These are phyloP conservation scores for Anguilla megastoma DNA, from an alignment of 2,797 vertebrate species.

Conservation along the genomic window DNA sequence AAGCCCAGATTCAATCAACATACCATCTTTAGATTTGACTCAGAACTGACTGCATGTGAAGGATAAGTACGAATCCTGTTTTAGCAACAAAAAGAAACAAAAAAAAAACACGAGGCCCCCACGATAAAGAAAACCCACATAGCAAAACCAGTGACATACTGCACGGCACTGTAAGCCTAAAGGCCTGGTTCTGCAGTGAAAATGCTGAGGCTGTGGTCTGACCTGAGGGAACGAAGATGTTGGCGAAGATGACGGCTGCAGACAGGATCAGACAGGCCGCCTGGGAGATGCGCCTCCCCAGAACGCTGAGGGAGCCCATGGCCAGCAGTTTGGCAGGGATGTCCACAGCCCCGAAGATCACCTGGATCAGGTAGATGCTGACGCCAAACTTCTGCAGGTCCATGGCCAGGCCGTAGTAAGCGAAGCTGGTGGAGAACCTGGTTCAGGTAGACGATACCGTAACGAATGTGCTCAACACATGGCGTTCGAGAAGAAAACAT, in stretches of 20 bases:
- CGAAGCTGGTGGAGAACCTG: slow-evolving; percentile 78
- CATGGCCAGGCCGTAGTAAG: slow-evolving; percentile 77
- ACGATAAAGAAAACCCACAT: too few species aligned
- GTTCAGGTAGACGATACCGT: background rate
- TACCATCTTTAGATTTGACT: too few species aligned
- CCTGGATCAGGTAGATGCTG: slow-evolving; percentile 75
- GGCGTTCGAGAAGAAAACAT: background rate
- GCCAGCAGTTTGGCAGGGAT: slow-evolving; percentile 72
- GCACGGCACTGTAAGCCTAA: background rate
- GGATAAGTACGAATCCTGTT: background rate
- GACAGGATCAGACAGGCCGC: slow-evolving; percentile 69
- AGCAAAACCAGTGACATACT: too few species aligned
- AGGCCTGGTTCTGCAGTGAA: background rate
- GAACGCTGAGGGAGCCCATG: slow-evolving; percentile 63
- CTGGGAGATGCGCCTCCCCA: slow-evolving; percentile 69
- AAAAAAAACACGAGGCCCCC: too few species aligned
- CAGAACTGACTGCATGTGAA: too few species aligned
- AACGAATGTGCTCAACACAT: background rate
- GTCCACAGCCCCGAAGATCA: slow-evolving; percentile 75
- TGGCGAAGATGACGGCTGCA: slow-evolving; percentile 67
- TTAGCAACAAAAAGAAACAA: too few species aligned
- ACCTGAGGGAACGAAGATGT: slow-evolving; percentile 74
- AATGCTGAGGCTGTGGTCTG: slow-evolving; percentile 27
- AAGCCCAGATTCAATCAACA: too few species aligned
- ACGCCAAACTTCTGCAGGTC: slow-evolving; percentile 80